Conservation (phyloP, 2,888 invertebrate genomes). For the Chromoteleia sp. region DNA sequence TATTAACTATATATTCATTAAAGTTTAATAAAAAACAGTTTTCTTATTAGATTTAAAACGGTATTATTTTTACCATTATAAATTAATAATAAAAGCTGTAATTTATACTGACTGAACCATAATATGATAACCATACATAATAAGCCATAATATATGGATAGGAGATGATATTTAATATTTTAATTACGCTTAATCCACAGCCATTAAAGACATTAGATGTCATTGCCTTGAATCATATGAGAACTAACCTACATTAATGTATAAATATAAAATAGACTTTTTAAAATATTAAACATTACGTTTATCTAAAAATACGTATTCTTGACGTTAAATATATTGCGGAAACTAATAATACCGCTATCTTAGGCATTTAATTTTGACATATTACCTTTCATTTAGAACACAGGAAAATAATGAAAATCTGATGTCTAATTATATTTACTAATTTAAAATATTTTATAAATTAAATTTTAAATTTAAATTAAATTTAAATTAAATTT, state of each 20-base stretch:
- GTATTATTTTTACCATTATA: background rate
- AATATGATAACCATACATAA: too few relatives aligned
- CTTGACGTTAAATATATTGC: background rate
- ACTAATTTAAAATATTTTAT: too few relatives aligned
- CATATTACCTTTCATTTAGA: too few relatives aligned
- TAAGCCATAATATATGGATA: too few relatives aligned
- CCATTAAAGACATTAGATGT: background rate
- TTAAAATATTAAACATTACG: background rate
- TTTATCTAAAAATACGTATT: background rate
- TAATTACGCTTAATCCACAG: too few relatives aligned
- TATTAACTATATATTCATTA: too few relatives aligned
- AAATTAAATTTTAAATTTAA: too few relatives aligned
- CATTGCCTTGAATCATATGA: background rate
- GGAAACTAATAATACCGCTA: background rate
- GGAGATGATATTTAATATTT: too few relatives aligned
- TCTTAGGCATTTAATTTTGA: background rate
- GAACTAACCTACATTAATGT: slow-evolving; percentile 8
- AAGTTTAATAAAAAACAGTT: background rate
- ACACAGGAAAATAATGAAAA: too few relatives aligned
- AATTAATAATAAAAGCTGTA: background rate
- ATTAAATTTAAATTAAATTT: too few relatives aligned
- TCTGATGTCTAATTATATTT: too few relatives aligned
- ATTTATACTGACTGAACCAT: background rate
- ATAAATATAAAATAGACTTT: background rate
- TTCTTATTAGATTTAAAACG: background rate